A percentile compares a stretch with the other conserved stretches of the same genome.
Conservation (phyloP, 2,888 invertebrate species). For the Lepidocyrtoides sp. region DNA sequence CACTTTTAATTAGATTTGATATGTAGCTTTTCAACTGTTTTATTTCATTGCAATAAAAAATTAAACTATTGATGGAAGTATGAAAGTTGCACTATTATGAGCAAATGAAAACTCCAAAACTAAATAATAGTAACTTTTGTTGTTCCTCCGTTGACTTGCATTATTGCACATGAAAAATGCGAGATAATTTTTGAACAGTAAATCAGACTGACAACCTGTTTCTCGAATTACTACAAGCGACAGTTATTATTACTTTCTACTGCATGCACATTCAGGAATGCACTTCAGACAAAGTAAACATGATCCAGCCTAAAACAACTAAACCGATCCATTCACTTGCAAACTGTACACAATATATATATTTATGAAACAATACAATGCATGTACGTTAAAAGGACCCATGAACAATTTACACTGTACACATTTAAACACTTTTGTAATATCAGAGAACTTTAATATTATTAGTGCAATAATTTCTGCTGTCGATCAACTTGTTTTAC, state of each 20-base stretch:
- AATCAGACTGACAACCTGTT: slow-evolving; percentile 71
- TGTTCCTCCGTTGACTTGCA: not conserved
- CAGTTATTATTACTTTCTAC: slow-evolving; percentile 31
- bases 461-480: slow-evolving; percentile 29
- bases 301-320: not conserved
- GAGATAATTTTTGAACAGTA: not conserved
- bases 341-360: not conserved
- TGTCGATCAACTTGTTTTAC: slow-evolving; percentile 48
- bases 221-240: slow-evolving; percentile 57
- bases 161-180: not conserved
- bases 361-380: not conserved
- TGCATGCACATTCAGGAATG: slow-evolving; percentile 42
- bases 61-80: too few relatives aligned
- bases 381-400: not conserved
- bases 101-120: too few relatives aligned
- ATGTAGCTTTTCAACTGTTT: not conserved
- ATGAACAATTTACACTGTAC: not conserved
- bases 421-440: not conserved
- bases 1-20: not conserved
- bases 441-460: slow-evolving; percentile 26
- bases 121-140: not conserved
- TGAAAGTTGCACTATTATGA: too few relatives aligned
- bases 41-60: too few relatives aligned
- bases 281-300: not conserved
- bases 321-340: not conserved